Conservation (phyloP, 2,797 vertebrate species). For the Mareca strepera region DNA sequence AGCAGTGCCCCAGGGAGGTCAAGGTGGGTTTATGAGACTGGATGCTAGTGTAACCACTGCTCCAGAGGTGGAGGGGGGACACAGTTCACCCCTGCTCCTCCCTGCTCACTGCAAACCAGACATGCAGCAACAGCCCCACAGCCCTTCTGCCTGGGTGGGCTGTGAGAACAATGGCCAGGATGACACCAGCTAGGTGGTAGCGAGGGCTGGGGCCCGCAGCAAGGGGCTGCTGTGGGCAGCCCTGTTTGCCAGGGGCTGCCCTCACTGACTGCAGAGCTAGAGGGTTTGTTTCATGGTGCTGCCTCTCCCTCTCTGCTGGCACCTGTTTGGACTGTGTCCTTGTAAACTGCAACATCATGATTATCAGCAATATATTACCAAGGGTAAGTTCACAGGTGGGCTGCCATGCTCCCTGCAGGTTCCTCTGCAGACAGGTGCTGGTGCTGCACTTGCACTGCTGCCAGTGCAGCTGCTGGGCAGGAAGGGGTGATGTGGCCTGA, state of each 20-base stretch:
- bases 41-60: no score
- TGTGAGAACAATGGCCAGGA: not conserved
- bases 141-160: not conserved
- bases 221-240: not conserved
- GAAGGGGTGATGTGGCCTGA: rapidly evolving
- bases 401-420: not conserved
- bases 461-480: not conserved
- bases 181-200: not conserved
- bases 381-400: not conserved
- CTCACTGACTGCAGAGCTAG: no score
- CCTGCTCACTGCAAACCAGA: not conserved
- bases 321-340: no score
- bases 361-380: no score
- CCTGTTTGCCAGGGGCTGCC: not conserved
- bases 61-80: not conserved
- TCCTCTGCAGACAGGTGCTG: not conserved
- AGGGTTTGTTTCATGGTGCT: no score
- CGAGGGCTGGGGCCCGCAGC: not conserved
- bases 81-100: not conserved
- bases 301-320: no score
- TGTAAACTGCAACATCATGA: no score
- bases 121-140: not conserved
- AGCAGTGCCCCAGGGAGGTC: not conserved
- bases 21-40: not conserved
- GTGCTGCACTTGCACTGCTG: not conserved